Evolutionary conservation across 2,888 invertebrate species (phyloP).

Genomic region (Drosophila hamatofila): DNA sequence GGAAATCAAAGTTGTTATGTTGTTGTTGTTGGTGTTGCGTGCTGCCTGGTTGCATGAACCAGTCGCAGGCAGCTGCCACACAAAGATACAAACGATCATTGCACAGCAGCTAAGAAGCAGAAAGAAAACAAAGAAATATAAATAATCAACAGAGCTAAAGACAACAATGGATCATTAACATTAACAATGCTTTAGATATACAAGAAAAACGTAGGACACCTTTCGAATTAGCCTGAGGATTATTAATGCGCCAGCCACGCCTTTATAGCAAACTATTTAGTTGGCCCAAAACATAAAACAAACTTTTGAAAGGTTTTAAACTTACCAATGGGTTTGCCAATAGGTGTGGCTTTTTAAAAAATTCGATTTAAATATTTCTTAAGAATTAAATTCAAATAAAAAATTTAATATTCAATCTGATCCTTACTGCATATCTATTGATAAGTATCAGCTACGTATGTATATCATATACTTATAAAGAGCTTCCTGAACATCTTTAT

Average conservation of each 20-base stretch:
- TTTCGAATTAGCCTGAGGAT: conserved; percentile 60
- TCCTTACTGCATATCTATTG: neutral
- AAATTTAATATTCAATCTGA: no score
- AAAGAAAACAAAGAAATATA: conserved; percentile 32
- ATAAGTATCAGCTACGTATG: no score
- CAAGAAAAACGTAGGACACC: conserved; percentile 43
- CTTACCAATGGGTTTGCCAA: neutral
- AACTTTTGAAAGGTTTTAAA: conserved; percentile 37
- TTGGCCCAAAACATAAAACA: conserved; percentile 13
- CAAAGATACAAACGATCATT: conserved; percentile 53
- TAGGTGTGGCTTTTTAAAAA: neutral
- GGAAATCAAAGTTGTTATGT: conserved; percentile 7
- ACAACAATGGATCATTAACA: conserved; percentile 60
- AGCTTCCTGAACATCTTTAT: no score
- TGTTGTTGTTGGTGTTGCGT: neutral
- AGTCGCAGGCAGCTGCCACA: conserved; percentile 33
- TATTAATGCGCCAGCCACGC: conserved; percentile 50
- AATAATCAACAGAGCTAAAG: conserved; percentile 16
- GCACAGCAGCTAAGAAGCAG: conserved; percentile 45
- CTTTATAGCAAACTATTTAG: neutral
- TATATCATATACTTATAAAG: no score
- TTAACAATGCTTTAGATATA: conserved; percentile 44
- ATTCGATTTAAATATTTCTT: neutral
- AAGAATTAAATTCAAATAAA: neutral
- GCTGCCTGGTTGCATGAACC: conserved; percentile 45